Evolutionary conservation across 37 sponge, comb jelly and placozoan genomes (phyloP).

Genomic region (Chondrosia reniformis): DNA sequence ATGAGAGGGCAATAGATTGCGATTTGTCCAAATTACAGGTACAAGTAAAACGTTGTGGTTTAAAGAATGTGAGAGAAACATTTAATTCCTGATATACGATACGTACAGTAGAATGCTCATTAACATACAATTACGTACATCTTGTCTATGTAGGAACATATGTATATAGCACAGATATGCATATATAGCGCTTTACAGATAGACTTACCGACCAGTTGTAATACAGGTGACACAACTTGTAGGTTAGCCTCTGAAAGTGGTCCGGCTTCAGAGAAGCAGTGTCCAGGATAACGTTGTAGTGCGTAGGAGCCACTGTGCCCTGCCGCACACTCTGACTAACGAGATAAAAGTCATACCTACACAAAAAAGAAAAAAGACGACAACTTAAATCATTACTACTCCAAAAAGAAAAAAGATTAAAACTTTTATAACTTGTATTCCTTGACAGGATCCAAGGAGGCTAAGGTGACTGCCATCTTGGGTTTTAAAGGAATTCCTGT

Average conservation of each 20-base stretch:
- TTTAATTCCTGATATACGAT: no score
- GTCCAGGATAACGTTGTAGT: conserved; percentile 93
- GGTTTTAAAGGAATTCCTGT: conserved; percentile 5
- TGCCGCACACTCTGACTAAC: conserved; percentile 92
- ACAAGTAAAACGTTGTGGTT: no score
- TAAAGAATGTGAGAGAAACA: no score
- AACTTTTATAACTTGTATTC: not conserved
- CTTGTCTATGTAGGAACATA: no score
- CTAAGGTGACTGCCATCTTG: not conserved
- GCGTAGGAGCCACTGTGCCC: conserved; percentile 95
- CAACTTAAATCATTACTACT: not conserved
- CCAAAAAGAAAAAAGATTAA: no score
- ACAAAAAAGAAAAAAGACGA: not conserved
- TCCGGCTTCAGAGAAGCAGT: conserved; percentile 80
- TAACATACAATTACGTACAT: no score
- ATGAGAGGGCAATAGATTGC: no score
- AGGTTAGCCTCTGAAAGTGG: conserved; percentile 94
- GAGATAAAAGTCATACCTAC: conserved; percentile 97
- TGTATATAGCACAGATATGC: no score
- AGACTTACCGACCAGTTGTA: conserved; percentile 96
- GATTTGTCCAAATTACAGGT: no score
- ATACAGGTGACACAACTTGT: conserved; percentile 94
- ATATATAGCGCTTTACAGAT: no score
- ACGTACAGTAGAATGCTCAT: no score
- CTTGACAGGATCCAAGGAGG: conserved; percentile 17